A percentile compares a stretch with the other conserved stretches of the same genome.
Evolutionary conservation across 1,140 invertebrate species (phyloP).

Genomic region (Phthorimaea operculella): DNA sequence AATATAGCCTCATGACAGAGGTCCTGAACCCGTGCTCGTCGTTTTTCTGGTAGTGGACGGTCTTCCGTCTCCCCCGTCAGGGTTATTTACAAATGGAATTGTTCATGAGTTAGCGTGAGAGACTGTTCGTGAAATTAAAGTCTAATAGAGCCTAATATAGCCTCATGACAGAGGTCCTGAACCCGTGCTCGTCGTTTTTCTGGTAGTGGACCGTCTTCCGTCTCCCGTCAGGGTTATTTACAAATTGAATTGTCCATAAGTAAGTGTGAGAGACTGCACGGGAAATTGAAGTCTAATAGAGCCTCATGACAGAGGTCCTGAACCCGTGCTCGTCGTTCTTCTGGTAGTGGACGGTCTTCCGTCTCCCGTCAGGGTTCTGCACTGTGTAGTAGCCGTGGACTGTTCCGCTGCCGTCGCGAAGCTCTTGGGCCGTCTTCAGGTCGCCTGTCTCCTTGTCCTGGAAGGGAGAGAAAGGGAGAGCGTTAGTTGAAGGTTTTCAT

Average conservation of each 20-base stretch:
- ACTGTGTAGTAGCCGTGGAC: conserved; percentile 71
- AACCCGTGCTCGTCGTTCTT: conserved; percentile 65
- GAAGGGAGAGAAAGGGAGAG: conserved; percentile 16
- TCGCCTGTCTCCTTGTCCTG: conserved; percentile 65
- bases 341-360: conserved; percentile 70
- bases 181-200: conserved; percentile 64
- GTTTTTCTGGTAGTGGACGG: conserved; percentile 70
- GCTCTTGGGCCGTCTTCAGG: conserved; percentile 68
- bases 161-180: conserved; percentile 34
- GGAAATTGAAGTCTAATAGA: no score
- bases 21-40: conserved; percentile 56
- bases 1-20: no score
- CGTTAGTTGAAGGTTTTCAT: no score
- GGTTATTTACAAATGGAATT: no score
- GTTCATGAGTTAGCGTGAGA: no score
- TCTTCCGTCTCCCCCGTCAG: conserved; percentile 70
- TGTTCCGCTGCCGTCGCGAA: conserved; percentile 58
- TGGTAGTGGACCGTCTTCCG: conserved; percentile 70
- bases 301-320: conserved; percentile 28
- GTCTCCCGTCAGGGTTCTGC: conserved; percentile 71
- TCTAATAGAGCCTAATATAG: no score
- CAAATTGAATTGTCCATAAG: no score
- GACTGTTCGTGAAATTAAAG: no score
- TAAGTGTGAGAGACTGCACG: no score
- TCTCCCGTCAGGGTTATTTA: conserved; percentile 72